Conservation (phyloP, 2,888 invertebrate species). For the Cheilosia vulpina region DNA sequence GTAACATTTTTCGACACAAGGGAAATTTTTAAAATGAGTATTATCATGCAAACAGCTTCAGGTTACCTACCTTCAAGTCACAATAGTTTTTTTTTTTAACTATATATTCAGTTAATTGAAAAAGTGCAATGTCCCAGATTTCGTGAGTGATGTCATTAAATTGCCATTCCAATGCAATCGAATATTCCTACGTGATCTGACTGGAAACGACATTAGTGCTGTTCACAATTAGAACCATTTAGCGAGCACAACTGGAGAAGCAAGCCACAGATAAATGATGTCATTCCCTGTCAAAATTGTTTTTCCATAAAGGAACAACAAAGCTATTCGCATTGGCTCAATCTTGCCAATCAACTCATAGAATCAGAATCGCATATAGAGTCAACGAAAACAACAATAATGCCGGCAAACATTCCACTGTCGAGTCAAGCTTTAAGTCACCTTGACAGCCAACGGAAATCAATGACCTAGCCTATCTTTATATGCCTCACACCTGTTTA, state of each 20-base stretch:
- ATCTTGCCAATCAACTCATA: constrained; percentile 9
- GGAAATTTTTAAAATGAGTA: no score
- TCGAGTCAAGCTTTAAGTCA: constrained; percentile 4
- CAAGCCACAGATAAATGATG: constrained; percentile 48
- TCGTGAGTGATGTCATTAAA: constrained; percentile 29
- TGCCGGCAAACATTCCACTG: constrained; percentile 19
- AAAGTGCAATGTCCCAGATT: constrained; percentile 20
- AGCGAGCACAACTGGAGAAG: constrained; percentile 18
- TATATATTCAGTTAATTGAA: background rate
- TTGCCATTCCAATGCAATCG: constrained; percentile 3
- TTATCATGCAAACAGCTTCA: no score
- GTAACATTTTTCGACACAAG: no score
- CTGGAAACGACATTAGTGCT: background rate
- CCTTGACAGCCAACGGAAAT: constrained; percentile 21
- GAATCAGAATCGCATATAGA: constrained; percentile 4
- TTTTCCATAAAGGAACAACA: constrained; percentile 27
- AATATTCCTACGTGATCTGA: constrained; percentile 41
- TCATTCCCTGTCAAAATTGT: constrained; percentile 33
- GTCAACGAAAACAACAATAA: constrained; percentile 4
- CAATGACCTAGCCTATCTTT: constrained; percentile 10
- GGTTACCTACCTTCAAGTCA: no score
- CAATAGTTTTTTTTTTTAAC: no score
- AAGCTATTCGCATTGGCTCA: background rate
- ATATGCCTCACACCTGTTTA: constrained; percentile 20
- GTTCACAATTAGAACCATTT: constrained; percentile 25